Evolutionary conservation across 2,888 invertebrate genomes (phyloP), one percentile per base, ranked within the genome.

Genomic region (Metalampra italica): DNA sequence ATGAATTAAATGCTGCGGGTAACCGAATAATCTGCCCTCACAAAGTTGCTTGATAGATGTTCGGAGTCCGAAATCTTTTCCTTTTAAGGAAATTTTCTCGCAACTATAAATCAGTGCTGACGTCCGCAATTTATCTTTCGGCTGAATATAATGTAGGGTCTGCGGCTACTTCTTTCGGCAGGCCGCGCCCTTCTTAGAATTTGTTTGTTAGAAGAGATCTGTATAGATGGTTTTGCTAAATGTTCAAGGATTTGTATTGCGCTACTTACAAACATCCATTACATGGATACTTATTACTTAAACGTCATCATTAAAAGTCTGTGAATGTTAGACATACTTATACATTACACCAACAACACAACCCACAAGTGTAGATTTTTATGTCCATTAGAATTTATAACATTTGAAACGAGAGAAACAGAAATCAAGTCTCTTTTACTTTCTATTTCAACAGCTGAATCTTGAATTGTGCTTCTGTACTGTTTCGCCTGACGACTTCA

Each of bases 51-150:
- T 69, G 71, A 74, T 72, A 62, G 61, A 73, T 71, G 68, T 47
- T 52, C 58, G 44, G 51, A 46, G 54, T 49, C 49, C 44, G 47
- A 54, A 53, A 50, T 59, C 54, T 54, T 56, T 60, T 62, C 62
- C 65, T 62, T 67, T 63, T 62, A 52, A 55, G 52, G 59, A 68
- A 64, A 59, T 67, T 61, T 62, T 66, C 54, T 53, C 56, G 52
- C 55, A 56, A 59, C 67, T 59, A 80, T 80, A 77, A 80, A 80
- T 80, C 79, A 75, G 68, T 44, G 62, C 45, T 58, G 65, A 62
- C 64, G 57, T 44, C 44, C 32, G 63, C 66, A 60, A 80, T 80
- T 76, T 77, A 79, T 80, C 73, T 78, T 61, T 54, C 56, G 52
- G 52, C 37, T 49, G 53, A 60, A 63, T 57, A 62, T 62, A 57